A percentile compares a stretch with the other conserved stretches of the same genome.
Evolutionary conservation across 2,113 vertebrate species (phyloP).

Genomic region (Lepus timidus): DNA sequence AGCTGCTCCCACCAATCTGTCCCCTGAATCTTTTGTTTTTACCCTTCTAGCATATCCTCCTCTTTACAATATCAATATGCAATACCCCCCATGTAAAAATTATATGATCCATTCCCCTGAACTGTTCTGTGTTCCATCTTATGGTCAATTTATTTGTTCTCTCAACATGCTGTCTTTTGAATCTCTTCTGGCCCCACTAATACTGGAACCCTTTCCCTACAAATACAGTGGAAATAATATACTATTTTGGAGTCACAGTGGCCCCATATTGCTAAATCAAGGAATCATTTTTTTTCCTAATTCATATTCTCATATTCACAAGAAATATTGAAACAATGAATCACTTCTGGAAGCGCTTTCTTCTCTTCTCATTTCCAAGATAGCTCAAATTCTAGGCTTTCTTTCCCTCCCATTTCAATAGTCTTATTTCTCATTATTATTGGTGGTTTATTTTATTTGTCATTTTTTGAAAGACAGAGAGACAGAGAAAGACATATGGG

Average conservation of each 20-base stretch:
- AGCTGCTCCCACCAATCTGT: not conserved
- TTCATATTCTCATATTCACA: not conserved
- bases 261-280: not conserved
- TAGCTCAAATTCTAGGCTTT: not conserved
- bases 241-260: not conserved
- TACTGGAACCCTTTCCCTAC: not conserved
- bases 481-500: no score
- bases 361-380: not conserved
- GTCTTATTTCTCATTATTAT: not conserved
- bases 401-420: not conserved
- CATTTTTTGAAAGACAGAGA: no score
- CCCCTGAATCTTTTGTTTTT: not conserved
- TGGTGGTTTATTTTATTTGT: not conserved
- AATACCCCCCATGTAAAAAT: not conserved
- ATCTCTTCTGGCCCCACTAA: not conserved
- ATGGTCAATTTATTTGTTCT: not conserved
- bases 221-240: not conserved
- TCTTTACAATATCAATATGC: not conserved
- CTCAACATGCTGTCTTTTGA: not conserved
- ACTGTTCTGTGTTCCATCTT: not conserved
- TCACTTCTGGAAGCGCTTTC: not conserved
- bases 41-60: no score
- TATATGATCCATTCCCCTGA: not conserved
- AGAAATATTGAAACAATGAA: not conserved
- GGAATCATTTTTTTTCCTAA: not conserved